These are phyloP conservation scores for Felis catus DNA, from an alignment of 2,113 vertebrate genomes.

Conservation along the genomic window F.catus_Fca126_mat1.0 CM031413.1:43107001-43107500, in stretches of 20 bases:
- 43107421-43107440: background rate
- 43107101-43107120: background rate
- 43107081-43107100: background rate
- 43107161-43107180: background rate
- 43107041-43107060: background rate
- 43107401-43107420: background rate
- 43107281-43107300: background rate
- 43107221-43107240: no score
- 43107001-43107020: background rate
- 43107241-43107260: no score
- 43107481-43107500: background rate
- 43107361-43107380: background rate
- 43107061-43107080: background rate
- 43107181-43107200: no score
- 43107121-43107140: background rate
- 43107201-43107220: no score
- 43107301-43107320: background rate
- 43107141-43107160: background rate
- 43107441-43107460: background rate
- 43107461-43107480: background rate
- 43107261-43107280: no score
- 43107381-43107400: background rate
- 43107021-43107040: background rate
- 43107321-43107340: background rate
- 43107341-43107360: background rate